Evolutionary conservation across 2,888 invertebrate species (phyloP), one percentile per base, ranked within the genome.

Genomic region (Protophormia terraenovae): DNA sequence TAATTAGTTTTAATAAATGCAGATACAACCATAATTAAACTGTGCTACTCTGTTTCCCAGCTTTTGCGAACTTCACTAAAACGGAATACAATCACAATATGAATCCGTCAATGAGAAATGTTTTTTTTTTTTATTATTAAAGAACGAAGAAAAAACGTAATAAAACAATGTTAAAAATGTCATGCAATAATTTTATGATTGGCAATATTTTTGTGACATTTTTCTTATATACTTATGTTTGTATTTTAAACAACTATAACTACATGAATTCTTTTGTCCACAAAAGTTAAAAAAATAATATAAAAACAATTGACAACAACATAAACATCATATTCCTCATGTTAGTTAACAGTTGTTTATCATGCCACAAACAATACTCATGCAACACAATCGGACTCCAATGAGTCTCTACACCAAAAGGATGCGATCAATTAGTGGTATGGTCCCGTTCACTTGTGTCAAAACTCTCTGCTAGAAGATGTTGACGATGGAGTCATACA

Each of bases 181-280:
- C 87, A 88, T 84, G 86, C 84, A 87, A 88, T 88, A 86, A 88
- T 87, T 88, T 88, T 88, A 87, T 87, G 87, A 87, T 88, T 88
- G 86, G 87, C 86, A 87, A 85, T 83, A 82, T 80, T 78, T 85
- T 79, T 87, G 66, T 84, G 83, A 80, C 86, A 86, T 86, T 86
- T 87, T 87, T 87, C 75, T 45, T 67, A 45, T 35, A 32, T 47
- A 16, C 19, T 19, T 45, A 4, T n/a, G n/a, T 58, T 5, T 47
- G 69, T 32, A 75, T 69, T 62, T 73, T 55, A 55, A 77, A 79
- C 82, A 82, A 82, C 82, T 75, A 55, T 64, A 85, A 85, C 85
- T 79, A 82, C 85, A 85, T 66, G 78, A 85, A 85, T 85, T 85
- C 85, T 69, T 60, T 60, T 41, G 78, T 77, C 32, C 38, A 24